Conservation (phyloP, 2,797 vertebrate species). For the Allobates femoralis region DNA sequence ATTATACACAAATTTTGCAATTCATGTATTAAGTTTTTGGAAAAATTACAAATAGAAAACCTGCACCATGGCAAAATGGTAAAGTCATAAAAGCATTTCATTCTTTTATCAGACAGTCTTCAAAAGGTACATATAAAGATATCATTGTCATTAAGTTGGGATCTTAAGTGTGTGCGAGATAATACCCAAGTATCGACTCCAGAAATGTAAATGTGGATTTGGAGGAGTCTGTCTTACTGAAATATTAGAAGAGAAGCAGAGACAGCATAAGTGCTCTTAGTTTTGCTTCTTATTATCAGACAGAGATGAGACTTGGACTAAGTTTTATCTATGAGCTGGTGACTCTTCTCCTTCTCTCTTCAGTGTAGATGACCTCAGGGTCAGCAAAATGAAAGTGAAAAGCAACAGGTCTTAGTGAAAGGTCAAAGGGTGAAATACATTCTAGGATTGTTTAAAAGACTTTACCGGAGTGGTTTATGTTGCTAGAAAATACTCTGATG, state of each 20-base stretch:
- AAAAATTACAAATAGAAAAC: background rate
- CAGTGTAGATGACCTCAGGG: conserved; percentile 83
- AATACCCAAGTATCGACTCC: conserved; percentile 47
- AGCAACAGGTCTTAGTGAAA: conserved; percentile 84
- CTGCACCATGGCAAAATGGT: background rate
- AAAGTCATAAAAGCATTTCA: conserved; percentile 39
- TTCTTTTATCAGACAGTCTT: conserved; percentile 1
- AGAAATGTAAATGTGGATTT: conserved; percentile 57
- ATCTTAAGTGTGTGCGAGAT: conserved; percentile 59
- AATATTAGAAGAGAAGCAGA: conserved; percentile 61
- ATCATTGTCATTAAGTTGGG: conserved; percentile 51
- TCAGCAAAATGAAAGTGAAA: conserved; percentile 87
- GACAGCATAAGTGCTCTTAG: conserved; percentile 63
- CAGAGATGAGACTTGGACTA: conserved; percentile 66
- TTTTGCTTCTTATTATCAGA: conserved; percentile 60
- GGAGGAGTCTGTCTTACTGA: conserved; percentile 43
- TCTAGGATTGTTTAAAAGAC: conserved; percentile 66
- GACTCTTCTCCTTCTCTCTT: conserved; percentile 83
- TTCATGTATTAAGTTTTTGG: background rate
- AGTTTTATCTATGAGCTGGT: conserved; percentile 80
- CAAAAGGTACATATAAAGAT: conserved; percentile 33
- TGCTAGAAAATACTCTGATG: conserved; percentile 83
- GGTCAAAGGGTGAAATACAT: conserved; percentile 62
- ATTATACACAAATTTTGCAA: background rate
- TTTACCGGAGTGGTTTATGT: conserved; percentile 70